A percentile compares a stretch with the other conserved stretches of the same genome.
phyloP scores from a whole-genome alignment of 37 sponge, comb jelly and placozoan species.

The Hexactinellida sp. region DNA sequence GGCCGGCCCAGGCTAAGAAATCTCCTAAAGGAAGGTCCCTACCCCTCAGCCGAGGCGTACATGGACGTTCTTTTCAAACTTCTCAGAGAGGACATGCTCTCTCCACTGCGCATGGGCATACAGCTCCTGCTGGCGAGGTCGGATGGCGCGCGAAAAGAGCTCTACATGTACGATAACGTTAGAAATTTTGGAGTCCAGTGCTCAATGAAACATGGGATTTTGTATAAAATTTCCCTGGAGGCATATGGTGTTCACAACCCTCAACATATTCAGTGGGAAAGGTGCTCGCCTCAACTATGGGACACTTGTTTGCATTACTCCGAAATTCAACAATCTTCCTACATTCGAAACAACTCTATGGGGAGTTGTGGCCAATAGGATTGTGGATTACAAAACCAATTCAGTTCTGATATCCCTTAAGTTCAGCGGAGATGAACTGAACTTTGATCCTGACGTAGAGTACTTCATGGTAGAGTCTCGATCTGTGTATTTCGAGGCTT shows the following conservation, averaged over 20 bases:
- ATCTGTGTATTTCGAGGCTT: slow-evolving; percentile 65
- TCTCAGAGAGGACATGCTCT: slow-evolving; percentile 69
- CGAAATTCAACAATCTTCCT: slow-evolving; percentile 26
- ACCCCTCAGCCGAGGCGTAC: slow-evolving; percentile 56
- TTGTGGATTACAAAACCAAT: neutral
- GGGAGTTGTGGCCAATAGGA: neutral
- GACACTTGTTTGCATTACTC: slow-evolving; percentile 59
- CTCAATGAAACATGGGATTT: slow-evolving; percentile 23
- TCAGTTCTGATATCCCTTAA: neutral
- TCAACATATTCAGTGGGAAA: slow-evolving; percentile 36
- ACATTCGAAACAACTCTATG: neutral
- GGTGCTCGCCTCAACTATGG: slow-evolving; percentile 55
- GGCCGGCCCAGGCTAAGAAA: slow-evolving; percentile 22
- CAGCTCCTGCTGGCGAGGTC: slow-evolving; percentile 18
- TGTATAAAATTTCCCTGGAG: slow-evolving; percentile 43
- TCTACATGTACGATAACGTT: slow-evolving; percentile 43
- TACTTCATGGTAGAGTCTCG: slow-evolving; percentile 62
- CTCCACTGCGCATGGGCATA: slow-evolving; percentile 64
- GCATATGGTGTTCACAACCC: neutral
- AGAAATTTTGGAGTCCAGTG: slow-evolving; percentile 1
- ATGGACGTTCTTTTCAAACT: slow-evolving; percentile 65
- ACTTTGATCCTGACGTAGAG: neutral
- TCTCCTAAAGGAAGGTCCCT: slow-evolving; percentile 38
- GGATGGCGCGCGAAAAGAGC: slow-evolving; percentile 28
- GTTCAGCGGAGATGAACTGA: neutral